Evolutionary conservation across 1,140 invertebrate genomes (phyloP).

Genomic region (Drosophila sp.): DNA sequence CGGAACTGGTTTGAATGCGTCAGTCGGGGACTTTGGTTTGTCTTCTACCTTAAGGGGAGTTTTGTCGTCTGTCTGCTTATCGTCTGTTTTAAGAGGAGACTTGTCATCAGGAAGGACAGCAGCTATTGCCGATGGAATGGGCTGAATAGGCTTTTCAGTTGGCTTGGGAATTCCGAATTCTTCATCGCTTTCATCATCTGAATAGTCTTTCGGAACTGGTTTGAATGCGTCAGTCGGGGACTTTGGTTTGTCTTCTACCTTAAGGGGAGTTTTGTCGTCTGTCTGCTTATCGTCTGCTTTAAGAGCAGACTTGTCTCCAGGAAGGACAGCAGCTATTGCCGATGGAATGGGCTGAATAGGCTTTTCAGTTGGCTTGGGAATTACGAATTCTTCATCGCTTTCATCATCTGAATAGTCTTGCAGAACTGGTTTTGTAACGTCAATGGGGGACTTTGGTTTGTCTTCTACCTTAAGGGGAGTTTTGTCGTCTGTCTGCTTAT

Average conservation of each 20-base stretch:
- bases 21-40: constrained; percentile 7
- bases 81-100: no score
- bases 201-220: no score
- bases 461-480: constrained; percentile 8
- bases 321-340: background rate
- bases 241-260: background rate
- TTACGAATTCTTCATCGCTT: background rate
- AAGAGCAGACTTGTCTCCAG: background rate
- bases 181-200: no score
- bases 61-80: no score
- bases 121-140: no score
- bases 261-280: constrained; percentile 3
- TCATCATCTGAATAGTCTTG: background rate
- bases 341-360: background rate
- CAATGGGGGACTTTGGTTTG: constrained; percentile 10
- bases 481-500: constrained; percentile 9
- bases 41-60: background rate
- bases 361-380: background rate
- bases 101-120: no score
- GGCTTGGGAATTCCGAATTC: no score
- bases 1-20: background rate
- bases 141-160: no score
- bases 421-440: no score
- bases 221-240: no score
- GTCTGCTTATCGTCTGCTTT: background rate